Base-by-base conservation (phyloP, 2,797 vertebrate genomes). In the Sebastiscus albofasciatus region DNA sequence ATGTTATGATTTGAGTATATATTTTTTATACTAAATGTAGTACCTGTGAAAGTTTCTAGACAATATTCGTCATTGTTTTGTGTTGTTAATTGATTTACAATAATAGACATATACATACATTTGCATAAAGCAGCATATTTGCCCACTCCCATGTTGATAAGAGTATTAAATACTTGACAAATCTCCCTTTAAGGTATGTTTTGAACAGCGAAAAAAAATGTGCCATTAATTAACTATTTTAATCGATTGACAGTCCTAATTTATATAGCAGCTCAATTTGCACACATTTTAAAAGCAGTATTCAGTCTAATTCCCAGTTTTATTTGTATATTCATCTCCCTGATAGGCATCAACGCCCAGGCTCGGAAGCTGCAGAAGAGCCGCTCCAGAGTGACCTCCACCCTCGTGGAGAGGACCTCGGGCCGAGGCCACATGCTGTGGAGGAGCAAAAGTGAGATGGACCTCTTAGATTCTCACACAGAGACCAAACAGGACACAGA, bases 341-440 rank as follows among this genome's bases (percentile, higher is more conserved):
- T 68, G 29, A 18, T 62, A 97, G 96, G 96, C n/a, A 95, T 97
- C 79, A 97, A 97, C 4, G 96, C 96, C 26, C 96, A 97, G 92
- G 96, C 96, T 26, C 95, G 96, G 1, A 96, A 95, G 72, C 91
- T 97, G 75, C 96, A 97, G 91, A 97, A 96, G 90, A 96, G 95
- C 52, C 94, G 96, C 77, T 96, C 95, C 14, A 90, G 96, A 56
- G 96, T 95, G 33, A 93, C 92, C 77, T 96, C 96, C 16, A 90
- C 94, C 26, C 88, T 95, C 42, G 64, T 94, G 2, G 88, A 94
- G 36, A 87, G 71, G 77, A 86, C 83, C 1, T 18, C 29, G 14
- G 84, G 75, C 2, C 89, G 77, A 64, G 60, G 72, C 60, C 87
- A 86, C 55, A 89, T 82, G 34, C 89, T 96, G 67, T 95, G 94